These are phyloP conservation scores for Pheosia gnoma DNA, from an alignment of 2,888 invertebrate species.

Conservation along the genomic window DNA sequence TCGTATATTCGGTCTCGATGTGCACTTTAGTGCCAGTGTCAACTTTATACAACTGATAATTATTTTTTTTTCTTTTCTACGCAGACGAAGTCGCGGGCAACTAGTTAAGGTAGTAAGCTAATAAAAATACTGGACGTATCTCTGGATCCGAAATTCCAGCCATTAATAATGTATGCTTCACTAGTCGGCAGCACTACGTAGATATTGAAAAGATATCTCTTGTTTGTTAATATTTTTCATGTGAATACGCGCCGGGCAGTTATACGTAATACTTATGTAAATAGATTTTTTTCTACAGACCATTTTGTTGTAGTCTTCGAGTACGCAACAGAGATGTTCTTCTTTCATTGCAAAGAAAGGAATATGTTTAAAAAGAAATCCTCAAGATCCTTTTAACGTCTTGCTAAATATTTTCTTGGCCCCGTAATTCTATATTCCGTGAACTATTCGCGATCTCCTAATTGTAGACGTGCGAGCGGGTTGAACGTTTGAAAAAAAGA, in stretches of 20 bases:
- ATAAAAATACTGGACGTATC: background rate
- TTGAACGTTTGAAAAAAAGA: background rate
- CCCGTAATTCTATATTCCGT: background rate
- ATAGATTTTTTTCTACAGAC: background rate
- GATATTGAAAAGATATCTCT: background rate
- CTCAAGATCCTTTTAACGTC: background rate
- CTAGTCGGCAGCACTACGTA: background rate
- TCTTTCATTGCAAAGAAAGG: background rate
- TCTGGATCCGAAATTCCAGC: background rate
- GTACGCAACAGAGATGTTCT: background rate
- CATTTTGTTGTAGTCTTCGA: too few species aligned
- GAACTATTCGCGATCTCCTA: background rate
- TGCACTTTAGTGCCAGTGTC: too few species aligned
- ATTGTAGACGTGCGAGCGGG: background rate
- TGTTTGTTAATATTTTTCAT: background rate
- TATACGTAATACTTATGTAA: background rate
- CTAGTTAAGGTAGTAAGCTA: background rate
- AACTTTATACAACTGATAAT: too few species aligned
- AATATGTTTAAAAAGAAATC: background rate
- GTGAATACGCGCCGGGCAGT: background rate
- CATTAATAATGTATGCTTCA: background rate
- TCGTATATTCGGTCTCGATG: too few species aligned
- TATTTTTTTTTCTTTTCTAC: too few species aligned
- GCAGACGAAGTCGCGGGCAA: too few species aligned
- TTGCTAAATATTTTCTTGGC: background rate